Evolutionary conservation across 2,113 vertebrate species (phyloP), one percentile per base, ranked within the genome.

Genomic region (Peromyscus maniculatus): DNA sequence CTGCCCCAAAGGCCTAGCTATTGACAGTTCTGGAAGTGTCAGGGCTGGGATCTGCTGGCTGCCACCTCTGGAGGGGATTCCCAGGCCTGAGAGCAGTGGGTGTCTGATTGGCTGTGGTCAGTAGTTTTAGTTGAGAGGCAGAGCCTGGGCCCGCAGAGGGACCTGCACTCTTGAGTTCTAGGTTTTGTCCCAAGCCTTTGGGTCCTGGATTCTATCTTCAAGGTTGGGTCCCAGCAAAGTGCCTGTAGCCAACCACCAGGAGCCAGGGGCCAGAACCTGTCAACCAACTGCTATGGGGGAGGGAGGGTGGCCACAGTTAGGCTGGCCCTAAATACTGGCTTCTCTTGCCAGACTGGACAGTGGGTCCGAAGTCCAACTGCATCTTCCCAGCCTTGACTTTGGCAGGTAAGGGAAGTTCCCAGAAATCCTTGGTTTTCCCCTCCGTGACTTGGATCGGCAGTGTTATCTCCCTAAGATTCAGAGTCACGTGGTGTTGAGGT

Each of bases 221-320:
- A 24, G 46, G 89, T 87, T 16, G 0, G 64, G 28, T 86, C 78
- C 67, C 6, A 6, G 28, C 31, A 43, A 55, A 8, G n/a, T 3
- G 3, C 21, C 75, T 78, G 5, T 46, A 17, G 26, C 21, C 0
- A 0, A n/a, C 21, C 0, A 0, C 52, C 39, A 87, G 71, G 66
- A 74, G n/a, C 21, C 3, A 59, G 79, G 39, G 28, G 59, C 74
- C 88, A 78, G 94, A 71, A 72, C 77, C 77, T 71, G 59, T 80
- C 89, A 33, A 0, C 69, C n/a, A 71, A 89, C 80, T 4, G 0
- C 9, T 31, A 12, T 57, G 0, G 9, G 24, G 24, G 36, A 5
- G 22, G 87, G 52, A 0, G 39, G 67, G 33, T 89, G 0, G 39
- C 74, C 79, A 13, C 8, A 12, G 15, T 17, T 36, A 55, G 24